These are phyloP conservation scores for Dasyurus viverrinus DNA, from an alignment of 2,113 vertebrate genomes.

Conservation along the genomic window DNA sequence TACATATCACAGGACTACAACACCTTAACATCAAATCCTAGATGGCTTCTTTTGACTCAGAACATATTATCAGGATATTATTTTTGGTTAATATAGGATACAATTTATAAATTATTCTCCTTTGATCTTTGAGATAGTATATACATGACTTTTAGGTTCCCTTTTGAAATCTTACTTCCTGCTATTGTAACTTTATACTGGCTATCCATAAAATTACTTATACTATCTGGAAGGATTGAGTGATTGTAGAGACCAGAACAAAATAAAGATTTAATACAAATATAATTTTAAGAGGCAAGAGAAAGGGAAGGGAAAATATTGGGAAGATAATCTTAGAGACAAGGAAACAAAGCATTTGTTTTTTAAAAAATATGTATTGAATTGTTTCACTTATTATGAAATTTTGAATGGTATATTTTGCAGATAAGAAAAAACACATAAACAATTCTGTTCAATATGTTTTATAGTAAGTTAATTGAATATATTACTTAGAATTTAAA, in stretches of 20 bases:
- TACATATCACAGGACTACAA: background rate
- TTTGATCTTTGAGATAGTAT: background rate
- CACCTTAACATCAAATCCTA: background rate
- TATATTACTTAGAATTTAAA: background rate
- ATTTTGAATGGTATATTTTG: background rate
- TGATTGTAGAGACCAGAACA: background rate
- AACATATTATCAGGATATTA: background rate
- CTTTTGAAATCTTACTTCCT: background rate
- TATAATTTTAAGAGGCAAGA: background rate
- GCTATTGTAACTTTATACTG: background rate
- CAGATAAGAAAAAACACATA: background rate
- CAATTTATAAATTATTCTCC: background rate
- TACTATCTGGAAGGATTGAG: background rate
- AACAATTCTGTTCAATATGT: background rate
- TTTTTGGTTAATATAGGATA: background rate
- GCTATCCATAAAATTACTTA: background rate
- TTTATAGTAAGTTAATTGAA: background rate
- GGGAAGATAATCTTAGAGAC: background rate
- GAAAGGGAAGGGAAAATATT: background rate
- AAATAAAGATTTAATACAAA: background rate
- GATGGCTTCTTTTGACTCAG: background rate
- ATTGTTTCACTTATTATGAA: background rate
- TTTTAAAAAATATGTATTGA: background rate
- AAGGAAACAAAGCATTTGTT: background rate
- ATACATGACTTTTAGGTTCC: background rate